These are phyloP conservation scores for Nesometra sesokonis DNA, from an alignment of 35 echinoderm and acorn worm genomes.

Conservation along the genomic window DNA sequence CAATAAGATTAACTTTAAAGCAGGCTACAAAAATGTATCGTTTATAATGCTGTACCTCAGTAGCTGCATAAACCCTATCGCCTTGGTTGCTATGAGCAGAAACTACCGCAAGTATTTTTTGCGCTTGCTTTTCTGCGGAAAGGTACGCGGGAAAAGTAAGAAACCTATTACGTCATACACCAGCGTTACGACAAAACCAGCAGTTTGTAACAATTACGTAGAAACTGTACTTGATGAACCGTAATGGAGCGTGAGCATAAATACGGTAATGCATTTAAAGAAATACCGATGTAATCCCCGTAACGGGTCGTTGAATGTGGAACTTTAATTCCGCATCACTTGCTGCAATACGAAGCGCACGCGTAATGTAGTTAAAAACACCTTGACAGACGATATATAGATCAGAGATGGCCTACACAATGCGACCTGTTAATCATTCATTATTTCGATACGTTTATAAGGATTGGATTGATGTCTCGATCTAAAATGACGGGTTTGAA, in stretches of 20 bases:
- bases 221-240: neutral
- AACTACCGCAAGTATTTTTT: neutral
- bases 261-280: too few relatives aligned
- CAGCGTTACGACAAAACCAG: neutral
- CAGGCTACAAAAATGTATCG: neutral
- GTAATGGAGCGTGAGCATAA: neutral
- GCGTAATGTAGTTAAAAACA: too few relatives aligned
- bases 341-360: too few relatives aligned
- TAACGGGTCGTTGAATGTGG: too few relatives aligned
- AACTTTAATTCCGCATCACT: too few relatives aligned
- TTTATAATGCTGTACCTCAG: neutral
- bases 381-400: too few relatives aligned
- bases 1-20: neutral
- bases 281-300: too few relatives aligned
- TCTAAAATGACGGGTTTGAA: too few relatives aligned
- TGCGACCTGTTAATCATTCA: too few relatives aligned
- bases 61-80: neutral
- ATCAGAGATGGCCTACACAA: too few relatives aligned
- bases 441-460: too few relatives aligned
- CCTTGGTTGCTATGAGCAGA: neutral
- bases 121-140: neutral
- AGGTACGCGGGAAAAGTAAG: neutral
- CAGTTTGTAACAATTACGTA: neutral
- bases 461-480: too few relatives aligned
- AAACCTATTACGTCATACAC: neutral